Evolutionary conservation across 92 coral and sea anemone species (phyloP).

Genomic region (Diadumene lineata): DNA sequence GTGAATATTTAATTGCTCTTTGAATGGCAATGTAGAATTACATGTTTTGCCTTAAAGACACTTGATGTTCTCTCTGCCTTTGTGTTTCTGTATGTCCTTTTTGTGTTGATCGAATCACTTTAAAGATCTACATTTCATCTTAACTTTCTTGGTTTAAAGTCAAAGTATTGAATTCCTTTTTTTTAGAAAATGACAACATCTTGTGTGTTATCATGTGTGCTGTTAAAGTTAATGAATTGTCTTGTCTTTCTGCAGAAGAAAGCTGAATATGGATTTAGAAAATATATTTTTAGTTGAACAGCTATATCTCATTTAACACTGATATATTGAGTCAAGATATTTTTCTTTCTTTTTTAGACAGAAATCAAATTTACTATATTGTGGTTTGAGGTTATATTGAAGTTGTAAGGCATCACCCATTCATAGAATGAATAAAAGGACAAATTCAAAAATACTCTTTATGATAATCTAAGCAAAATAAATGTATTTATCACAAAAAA

Average conservation of each 20-base stretch:
- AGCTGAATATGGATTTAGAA: too few relatives aligned
- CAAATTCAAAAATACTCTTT: neutral
- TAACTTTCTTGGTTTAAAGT: neutral
- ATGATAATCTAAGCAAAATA: constrained; percentile 1
- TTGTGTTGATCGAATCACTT: too few relatives aligned
- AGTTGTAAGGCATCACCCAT: neutral
- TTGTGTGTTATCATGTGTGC: neutral
- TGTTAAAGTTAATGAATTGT: constrained; percentile 8
- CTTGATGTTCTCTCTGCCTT: neutral
- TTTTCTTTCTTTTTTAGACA: neutral
- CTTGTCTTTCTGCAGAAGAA: constrained; percentile 1
- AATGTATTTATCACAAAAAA: neutral
- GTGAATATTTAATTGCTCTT: neutral
- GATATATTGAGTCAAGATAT: neutral
- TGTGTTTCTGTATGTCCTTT: too few relatives aligned
- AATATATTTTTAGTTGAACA: too few relatives aligned
- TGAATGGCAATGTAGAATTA: neutral
- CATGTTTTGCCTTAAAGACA: neutral
- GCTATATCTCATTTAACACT: too few relatives aligned
- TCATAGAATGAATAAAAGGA: neutral
- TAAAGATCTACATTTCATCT: neutral
- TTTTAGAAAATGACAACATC: neutral
- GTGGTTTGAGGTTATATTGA: neutral
- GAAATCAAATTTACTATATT: constrained; percentile 3
- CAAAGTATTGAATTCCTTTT: constrained; percentile 14